Evolutionary conservation across 2,113 vertebrate genomes (phyloP), one percentile per base, ranked within the genome.

Genomic region (zebrafish (Danio rerio)): DNA sequence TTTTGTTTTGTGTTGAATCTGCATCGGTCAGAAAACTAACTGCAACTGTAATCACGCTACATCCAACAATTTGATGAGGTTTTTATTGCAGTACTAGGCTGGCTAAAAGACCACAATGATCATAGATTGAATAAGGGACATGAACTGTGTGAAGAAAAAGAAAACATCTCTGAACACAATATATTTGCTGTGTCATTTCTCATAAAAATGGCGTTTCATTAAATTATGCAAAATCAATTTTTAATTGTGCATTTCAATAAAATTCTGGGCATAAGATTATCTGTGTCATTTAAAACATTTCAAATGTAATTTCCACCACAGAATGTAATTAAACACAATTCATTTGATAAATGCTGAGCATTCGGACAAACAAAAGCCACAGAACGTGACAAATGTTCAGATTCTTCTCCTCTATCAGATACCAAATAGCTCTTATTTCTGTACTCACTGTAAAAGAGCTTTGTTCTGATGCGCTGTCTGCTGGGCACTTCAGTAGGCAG

Each of bases 381-480:
- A 65, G 16, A 43, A 43, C 15, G 31, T 3, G 20, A 65, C 7
- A 65, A 15, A n/a, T 43, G 42, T 66, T 9, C 9, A n/a, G 40
- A 10, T 58, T 18, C 9, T 31, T 72, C 12, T 12, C 18, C 13
- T 52, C 13, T 59, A 59, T 47, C 12, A 13, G n/a, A 75, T 2
- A 13, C 5, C 7, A 45, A 8, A 55, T 62, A 50, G 7, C 6
- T 40, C 42, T 20, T 13, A 50, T 79, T 79, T 65, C 45, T 63
- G 18, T 13, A 21, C 70, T 72, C 45, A 50, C 8, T 74, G 15
- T 15, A 3, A n/a, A 43, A 72, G 53, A 52, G 52, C 20, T 18
- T 31, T 52, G 59, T 65, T 52, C 47, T 53, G 8, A 31, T 72
- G 62, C 55, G 71, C 50, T 66, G 43, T 75, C 71, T 68, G 61